A percentile compares a stretch with the other conserved stretches of the same genome.
Conservation (phyloP, 2,113 vertebrate genomes). For the Mormoops blainvillei region DNA sequence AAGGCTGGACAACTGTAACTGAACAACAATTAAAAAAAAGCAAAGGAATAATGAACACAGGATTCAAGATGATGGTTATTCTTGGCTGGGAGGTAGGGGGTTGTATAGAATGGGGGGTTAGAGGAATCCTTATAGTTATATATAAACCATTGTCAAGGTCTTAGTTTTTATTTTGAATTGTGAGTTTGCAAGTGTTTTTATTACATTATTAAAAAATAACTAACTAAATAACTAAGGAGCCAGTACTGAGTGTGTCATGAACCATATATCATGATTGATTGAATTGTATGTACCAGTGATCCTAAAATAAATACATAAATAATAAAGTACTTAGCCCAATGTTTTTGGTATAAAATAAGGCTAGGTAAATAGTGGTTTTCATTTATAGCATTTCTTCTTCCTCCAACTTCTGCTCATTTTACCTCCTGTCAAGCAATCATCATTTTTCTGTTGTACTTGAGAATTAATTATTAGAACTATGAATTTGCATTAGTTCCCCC, state of each 20-base stretch:
- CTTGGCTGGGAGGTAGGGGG: neutral
- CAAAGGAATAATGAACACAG: neutral
- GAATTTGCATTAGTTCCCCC: neutral
- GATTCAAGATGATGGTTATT: neutral
- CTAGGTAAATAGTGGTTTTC: neutral
- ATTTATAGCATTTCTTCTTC: neutral
- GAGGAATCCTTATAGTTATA: neutral
- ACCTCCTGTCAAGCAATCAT: neutral
- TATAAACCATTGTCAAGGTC: neutral
- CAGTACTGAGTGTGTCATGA: neutral
- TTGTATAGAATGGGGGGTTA: neutral
- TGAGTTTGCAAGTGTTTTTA: neutral
- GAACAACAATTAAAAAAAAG: neutral
- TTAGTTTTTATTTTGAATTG: neutral
- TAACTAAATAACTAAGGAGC: neutral
- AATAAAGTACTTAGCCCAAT: neutral
- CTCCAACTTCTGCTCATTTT: neutral
- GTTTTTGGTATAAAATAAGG: neutral
- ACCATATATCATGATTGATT: neutral
- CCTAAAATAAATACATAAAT: conserved; percentile 4
- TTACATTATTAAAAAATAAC: conserved; percentile 26
- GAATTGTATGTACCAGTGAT: neutral
- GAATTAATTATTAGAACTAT: conserved; percentile 34
- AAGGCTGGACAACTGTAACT: too few species aligned
- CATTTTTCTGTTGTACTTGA: conserved; percentile 8